Percentiles rank a stretch among this genome's conserved stretches.
These are phyloP conservation scores for Poeciliopsis gracilis DNA, from an alignment of 2,797 vertebrate species.

Conservation along the genomic window DNA sequence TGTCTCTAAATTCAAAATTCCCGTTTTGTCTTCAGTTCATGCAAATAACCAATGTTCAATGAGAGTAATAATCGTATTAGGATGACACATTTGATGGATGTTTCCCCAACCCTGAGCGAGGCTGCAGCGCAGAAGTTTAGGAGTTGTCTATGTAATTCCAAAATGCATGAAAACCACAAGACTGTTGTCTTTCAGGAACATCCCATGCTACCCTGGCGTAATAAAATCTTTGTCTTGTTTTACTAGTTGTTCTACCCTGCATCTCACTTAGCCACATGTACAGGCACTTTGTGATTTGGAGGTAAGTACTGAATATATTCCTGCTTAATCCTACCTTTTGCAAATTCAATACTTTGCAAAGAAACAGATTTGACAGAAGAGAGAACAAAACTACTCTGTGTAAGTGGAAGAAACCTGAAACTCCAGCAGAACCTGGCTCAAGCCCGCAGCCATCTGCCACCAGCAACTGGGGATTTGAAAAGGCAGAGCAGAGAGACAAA, in stretches of 20 bases:
- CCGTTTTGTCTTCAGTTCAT: neutral
- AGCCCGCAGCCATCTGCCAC: neutral
- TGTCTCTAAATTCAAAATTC: neutral
- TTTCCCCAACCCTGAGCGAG: neutral
- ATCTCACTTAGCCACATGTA: neutral
- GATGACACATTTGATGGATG: neutral
- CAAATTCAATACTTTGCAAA: neutral
- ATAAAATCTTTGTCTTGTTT: neutral
- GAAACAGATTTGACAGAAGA: neutral
- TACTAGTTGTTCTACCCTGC: neutral
- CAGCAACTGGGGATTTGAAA: neutral
- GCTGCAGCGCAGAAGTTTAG: neutral
- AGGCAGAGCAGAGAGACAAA: neutral
- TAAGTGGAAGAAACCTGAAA: neutral
- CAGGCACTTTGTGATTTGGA: neutral
- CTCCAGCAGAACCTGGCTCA: neutral
- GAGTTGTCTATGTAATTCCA: neutral
- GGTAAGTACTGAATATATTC: neutral
- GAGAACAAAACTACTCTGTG: neutral
- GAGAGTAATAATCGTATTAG: neutral
- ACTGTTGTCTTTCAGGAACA: neutral
- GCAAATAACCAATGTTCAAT: neutral
- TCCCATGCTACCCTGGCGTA: neutral
- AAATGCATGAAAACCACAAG: neutral
- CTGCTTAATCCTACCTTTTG: neutral